Percentiles rank a stretch among this genome's conserved stretches.
Evolutionary conservation across 2,113 vertebrate species (phyloP).

Genomic region (Pomatorhinus ruficollis): DNA sequence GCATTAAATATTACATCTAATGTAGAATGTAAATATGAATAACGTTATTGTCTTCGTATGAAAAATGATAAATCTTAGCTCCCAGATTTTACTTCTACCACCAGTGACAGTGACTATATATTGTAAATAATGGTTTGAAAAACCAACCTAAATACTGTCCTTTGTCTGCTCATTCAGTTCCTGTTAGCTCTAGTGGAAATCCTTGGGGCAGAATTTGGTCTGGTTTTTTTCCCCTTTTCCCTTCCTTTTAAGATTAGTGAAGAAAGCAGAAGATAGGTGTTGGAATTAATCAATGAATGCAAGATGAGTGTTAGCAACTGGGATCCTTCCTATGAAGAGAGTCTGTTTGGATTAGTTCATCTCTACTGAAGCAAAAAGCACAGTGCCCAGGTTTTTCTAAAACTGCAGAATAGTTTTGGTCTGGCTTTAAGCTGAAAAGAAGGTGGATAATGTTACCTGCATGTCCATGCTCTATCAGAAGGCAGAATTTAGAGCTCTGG

Average conservation of each 20-base stretch:
- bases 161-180: not conserved
- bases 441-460: not conserved
- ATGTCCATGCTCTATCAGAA: not conserved
- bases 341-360: slow-evolving; percentile 9
- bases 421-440: not conserved
- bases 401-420: not conserved
- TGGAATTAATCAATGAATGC: slow-evolving; percentile 2
- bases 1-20: not conserved
- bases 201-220: not conserved
- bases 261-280: not conserved
- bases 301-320: not conserved
- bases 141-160: not conserved
- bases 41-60: not conserved
- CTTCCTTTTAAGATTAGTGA: not conserved
- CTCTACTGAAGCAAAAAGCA: slow-evolving; percentile 1
- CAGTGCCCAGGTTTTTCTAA: not conserved
- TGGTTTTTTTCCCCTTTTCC: not conserved
- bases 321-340: not conserved
- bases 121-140: not conserved
- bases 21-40: not conserved
- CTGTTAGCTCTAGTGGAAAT: not conserved
- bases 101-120: not conserved
- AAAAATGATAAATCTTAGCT: not conserved
- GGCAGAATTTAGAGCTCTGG: not conserved
- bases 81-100: not conserved